Percentiles rank a stretch among this genome's conserved stretches.
phyloP scores from a whole-genome alignment of 2,113 vertebrate species.

The Bungarus multicinctus region DNA sequence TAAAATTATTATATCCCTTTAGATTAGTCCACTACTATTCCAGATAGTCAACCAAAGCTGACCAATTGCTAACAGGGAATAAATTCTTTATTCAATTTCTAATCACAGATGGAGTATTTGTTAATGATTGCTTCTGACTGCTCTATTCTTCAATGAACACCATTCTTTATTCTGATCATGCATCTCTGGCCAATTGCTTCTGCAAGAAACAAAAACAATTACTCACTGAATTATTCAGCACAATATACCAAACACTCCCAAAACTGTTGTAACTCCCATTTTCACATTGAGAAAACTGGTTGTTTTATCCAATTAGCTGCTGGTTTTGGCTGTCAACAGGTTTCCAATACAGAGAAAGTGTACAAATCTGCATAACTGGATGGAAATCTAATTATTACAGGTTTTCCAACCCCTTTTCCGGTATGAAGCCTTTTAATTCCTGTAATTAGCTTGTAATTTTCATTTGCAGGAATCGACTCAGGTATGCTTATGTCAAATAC shows the following conservation, averaged over 20 bases:
- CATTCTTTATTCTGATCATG: not conserved
- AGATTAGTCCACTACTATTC: not conserved
- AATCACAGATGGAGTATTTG: not conserved
- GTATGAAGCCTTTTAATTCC: not conserved
- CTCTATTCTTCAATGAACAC: not conserved
- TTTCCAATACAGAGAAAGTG: not conserved
- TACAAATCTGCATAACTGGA: not conserved
- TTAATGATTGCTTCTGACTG: not conserved
- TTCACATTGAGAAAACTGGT: not conserved
- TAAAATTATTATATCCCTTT: not conserved
- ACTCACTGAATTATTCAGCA: conserved; percentile 4
- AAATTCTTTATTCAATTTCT: not conserved
- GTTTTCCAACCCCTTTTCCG: too few relatives aligned
- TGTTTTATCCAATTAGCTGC: conserved; percentile 1
- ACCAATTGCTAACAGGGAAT: not conserved
- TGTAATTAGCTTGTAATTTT: conserved; percentile 12
- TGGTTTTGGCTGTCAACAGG: not conserved
- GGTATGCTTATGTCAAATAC: not conserved
- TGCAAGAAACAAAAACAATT: not conserved
- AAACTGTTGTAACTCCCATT: not conserved
- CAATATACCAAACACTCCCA: not conserved
- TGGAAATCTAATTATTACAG: not conserved
- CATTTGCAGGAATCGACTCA: conserved; percentile 1
- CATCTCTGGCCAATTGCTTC: not conserved
- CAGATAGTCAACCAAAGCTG: not conserved